Conservation (phyloP, 2,888 invertebrate species). For the Eupithecia insigniata region DNA sequence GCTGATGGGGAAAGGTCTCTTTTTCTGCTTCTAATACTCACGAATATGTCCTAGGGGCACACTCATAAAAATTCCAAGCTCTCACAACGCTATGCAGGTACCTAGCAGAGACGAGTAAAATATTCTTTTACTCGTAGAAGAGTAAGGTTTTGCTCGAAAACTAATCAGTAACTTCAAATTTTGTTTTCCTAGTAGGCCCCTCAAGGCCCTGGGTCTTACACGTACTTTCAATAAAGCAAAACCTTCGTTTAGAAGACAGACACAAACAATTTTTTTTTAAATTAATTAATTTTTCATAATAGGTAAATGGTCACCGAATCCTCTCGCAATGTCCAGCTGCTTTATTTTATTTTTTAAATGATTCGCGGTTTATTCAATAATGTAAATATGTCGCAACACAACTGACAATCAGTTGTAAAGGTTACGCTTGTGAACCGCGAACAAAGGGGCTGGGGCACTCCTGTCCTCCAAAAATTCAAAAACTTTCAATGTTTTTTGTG, state of each 20-base stretch:
- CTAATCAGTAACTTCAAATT: too few relatives aligned
- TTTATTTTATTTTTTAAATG: background rate
- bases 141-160: too few relatives aligned
- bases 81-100: too few relatives aligned
- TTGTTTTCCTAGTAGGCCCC: too few relatives aligned
- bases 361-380: background rate
- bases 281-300: background rate
- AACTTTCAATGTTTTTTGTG: slow-evolving; percentile 20
- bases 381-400: slow-evolving; percentile 11
- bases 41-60: too few relatives aligned
- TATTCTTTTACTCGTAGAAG: too few relatives aligned
- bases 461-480: slow-evolving; percentile 8
- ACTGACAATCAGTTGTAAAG: slow-evolving; percentile 20
- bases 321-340: background rate
- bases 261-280: background rate
- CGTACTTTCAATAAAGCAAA: background rate
- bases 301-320: background rate
- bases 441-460: slow-evolving; percentile 12
- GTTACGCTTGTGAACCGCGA: slow-evolving; percentile 26
- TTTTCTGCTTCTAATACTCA: background rate
- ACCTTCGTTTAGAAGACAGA: background rate
- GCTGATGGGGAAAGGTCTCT: too few relatives aligned
- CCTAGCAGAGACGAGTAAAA: too few relatives aligned
- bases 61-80: too few relatives aligned
- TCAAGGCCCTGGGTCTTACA: too few relatives aligned